Percentiles rank a stretch among this genome's conserved stretches.
These are phyloP conservation scores for Neosalanx taihuensis DNA, from an alignment of 2,797 vertebrate species.

Conservation along the genomic window DNA sequence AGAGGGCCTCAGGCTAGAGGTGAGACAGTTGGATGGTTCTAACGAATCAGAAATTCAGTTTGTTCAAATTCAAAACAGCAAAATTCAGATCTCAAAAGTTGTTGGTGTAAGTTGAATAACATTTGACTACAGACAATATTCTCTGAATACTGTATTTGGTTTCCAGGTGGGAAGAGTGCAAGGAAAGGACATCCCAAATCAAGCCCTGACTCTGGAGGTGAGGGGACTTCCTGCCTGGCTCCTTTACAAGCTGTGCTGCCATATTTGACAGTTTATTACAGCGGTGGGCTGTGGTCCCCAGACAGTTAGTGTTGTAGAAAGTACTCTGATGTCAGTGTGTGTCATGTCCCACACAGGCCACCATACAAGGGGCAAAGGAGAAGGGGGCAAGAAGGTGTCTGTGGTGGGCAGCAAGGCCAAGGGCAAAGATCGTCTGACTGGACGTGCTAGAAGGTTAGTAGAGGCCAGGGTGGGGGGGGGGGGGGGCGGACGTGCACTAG, in stretches of 20 bases:
- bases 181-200: constrained; percentile 67
- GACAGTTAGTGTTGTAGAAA: no score
- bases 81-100: neutral
- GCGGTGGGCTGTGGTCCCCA: no score
- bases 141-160: constrained; percentile 15
- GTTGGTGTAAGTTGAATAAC: no score
- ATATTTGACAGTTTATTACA: no score
- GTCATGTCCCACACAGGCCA: constrained; percentile 68
- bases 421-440: constrained; percentile 94
- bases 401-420: constrained; percentile 85
- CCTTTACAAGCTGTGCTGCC: neutral
- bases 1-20: constrained; percentile 66
- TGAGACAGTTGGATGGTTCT: constrained; percentile 44
- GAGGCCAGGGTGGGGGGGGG: constrained; percentile 3
- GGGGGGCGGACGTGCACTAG: neutral
- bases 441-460: constrained; percentile 90
- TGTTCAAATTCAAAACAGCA: neutral
- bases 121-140: neutral
- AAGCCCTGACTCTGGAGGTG: constrained; percentile 73
- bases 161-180: constrained; percentile 71
- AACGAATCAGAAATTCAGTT: neutral
- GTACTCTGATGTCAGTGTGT: no score
- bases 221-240: constrained; percentile 19
- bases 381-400: constrained; percentile 65
- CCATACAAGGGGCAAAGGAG: constrained; percentile 65